Evolutionary conservation across 2,113 vertebrate species (phyloP), one percentile per base, ranked within the genome.

Genomic region (Microtus oregoni): DNA sequence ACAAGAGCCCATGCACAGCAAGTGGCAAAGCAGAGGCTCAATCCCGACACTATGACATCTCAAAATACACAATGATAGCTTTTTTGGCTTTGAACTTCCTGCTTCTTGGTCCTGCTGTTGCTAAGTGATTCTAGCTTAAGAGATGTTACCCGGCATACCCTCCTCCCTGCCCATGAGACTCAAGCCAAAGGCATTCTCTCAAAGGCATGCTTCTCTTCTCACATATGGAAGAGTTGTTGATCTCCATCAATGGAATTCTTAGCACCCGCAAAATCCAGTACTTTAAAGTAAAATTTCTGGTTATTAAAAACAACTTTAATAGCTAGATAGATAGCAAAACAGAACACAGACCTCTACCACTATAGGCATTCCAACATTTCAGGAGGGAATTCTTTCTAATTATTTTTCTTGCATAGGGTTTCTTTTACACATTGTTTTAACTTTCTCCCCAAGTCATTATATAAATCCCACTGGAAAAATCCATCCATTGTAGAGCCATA

Each of bases 351-450:
- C 77, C 17, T 79, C 89, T 90, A 97, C 63, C 92, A 70, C 70
- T 90, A 50, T 10, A 91, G 78, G n/a, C 92, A 94, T 81, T 95
- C 41, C 76, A 79, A 22, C 61, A 95, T 92, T 97, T 97, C 72
- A 89, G 76, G 72, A 93, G 96, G 95, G 92, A 93, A 96, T 96
- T 97, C 92, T 86, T 94, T 92, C 89, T 90, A 96, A 97, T 97
- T 96, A 96, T 96, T 96, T 97, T 96, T 95, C 90, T 98, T 97
- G 76, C 75, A 96, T 6, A 14, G 93, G 76, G 89, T 95, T 97
- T 96, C 93, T 96, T 98, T 97, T 96, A 97, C 94, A 97, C 93
- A 97, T 96, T 97, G 92, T 95, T 98, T 97, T 95, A 97, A 63
- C 67, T 96, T 97, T 97, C 79, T 96, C 83, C 7, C 67, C 55